These are phyloP conservation scores for Pungitius pungitius DNA, from an alignment of 2,113 vertebrate species.

Conservation along the genomic window DNA sequence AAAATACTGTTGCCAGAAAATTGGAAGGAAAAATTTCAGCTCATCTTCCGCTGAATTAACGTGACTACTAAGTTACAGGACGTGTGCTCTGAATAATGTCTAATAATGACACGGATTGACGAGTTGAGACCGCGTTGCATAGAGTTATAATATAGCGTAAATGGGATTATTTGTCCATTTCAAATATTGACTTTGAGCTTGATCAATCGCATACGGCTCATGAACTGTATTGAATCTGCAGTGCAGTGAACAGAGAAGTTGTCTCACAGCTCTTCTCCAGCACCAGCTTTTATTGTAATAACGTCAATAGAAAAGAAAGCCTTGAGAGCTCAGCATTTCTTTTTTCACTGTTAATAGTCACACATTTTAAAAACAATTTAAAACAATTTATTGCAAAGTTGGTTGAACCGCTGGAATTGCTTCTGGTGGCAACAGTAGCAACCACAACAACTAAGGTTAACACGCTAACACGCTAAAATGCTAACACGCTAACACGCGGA, in stretches of 20 bases:
- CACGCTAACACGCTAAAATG: too few species aligned
- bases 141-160: neutral
- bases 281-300: constrained; percentile 19
- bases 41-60: too few species aligned
- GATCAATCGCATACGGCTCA: neutral
- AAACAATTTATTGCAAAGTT: too few species aligned
- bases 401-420: too few species aligned
- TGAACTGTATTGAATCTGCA: neutral
- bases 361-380: too few species aligned
- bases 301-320: neutral
- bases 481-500: too few species aligned
- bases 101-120: neutral
- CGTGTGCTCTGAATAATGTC: neutral
- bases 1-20: neutral
- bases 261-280: neutral
- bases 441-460: too few species aligned
- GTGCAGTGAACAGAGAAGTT: neutral
- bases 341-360: constrained; percentile 11
- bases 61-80: too few species aligned
- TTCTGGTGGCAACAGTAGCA: too few species aligned
- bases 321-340: neutral
- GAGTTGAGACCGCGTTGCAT: neutral
- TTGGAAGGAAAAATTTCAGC: neutral
- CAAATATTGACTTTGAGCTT: neutral
- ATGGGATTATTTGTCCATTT: neutral